Percentiles rank a stretch among this genome's conserved stretches.
Conservation (phyloP, 2,797 vertebrate genomes). For the Molossus molossus region DNA sequence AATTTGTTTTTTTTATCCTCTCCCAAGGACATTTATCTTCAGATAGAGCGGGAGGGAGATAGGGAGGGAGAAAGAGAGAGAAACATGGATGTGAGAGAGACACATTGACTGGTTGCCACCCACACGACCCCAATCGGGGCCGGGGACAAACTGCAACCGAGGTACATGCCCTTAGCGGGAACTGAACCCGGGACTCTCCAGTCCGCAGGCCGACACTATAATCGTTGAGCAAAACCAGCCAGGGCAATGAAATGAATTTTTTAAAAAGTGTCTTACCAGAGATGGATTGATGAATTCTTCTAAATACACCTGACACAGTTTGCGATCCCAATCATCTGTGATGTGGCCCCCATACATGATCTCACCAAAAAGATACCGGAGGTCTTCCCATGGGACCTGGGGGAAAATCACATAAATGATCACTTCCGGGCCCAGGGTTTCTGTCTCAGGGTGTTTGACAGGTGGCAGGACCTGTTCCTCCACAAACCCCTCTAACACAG, state of each 20-base stretch:
- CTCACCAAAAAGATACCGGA: conserved; percentile 93
- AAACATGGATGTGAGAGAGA: too few relatives aligned
- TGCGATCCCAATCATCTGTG: conserved; percentile 92
- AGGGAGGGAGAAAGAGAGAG: too few relatives aligned
- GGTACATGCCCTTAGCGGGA: too few relatives aligned
- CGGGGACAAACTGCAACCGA: too few relatives aligned
- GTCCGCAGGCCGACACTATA: too few relatives aligned
- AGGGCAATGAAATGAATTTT: neutral
- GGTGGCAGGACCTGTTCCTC: neutral
- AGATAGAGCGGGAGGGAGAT: too few relatives aligned
- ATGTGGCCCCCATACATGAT: conserved; percentile 94
- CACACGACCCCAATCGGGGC: too few relatives aligned
- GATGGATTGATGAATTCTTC: conserved; percentile 92
- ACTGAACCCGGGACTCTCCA: too few relatives aligned
- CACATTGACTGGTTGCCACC: too few relatives aligned
- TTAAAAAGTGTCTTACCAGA: conserved; percentile 89
- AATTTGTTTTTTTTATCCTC: neutral
- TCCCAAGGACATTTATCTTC: too few relatives aligned
- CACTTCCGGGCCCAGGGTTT: neutral
- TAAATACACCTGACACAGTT: conserved; percentile 92
- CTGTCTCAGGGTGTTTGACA: neutral
- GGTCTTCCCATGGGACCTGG: conserved; percentile 93
- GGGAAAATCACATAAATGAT: neutral
- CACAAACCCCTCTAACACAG: too few relatives aligned
- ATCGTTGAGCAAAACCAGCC: too few relatives aligned